phyloP scores from a whole-genome alignment of 2,797 vertebrate species.

The Darevskia nairensis region DNA sequence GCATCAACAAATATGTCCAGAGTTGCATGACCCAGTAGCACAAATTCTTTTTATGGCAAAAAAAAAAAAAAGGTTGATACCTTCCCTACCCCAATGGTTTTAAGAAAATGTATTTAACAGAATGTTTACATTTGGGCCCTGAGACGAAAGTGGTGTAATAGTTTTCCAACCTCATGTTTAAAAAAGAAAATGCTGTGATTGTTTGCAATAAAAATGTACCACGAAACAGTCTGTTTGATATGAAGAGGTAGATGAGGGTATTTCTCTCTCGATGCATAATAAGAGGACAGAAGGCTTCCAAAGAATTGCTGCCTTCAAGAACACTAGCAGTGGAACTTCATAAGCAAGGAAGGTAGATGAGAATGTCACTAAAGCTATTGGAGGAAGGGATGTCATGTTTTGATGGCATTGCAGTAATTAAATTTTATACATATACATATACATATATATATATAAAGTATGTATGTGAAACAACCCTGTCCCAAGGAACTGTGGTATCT shows the following conservation, averaged over 20 bases:
- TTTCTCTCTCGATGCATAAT: not conserved
- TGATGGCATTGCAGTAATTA: constrained; percentile 48
- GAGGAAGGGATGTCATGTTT: constrained; percentile 19
- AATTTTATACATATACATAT: not conserved
- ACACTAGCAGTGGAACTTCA: not conserved
- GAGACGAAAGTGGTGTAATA: constrained; percentile 44
- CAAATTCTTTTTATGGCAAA: constrained; percentile 57
- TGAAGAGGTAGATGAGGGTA: constrained; percentile 40
- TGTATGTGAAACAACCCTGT: constrained; percentile 52
- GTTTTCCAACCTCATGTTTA: constrained; percentile 27
- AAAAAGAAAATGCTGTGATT: constrained; percentile 49
- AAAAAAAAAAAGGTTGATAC: constrained; percentile 25
- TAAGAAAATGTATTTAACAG: constrained; percentile 45
- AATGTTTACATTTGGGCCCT: constrained; percentile 59
- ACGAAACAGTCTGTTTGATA: constrained; percentile 60
- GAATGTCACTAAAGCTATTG: constrained; percentile 5
- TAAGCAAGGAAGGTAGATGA: constrained; percentile 46
- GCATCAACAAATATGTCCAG: constrained; percentile 61
- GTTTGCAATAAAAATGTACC: constrained; percentile 59
- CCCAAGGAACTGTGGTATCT: constrained; percentile 55
- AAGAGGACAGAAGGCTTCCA: constrained; percentile 32
- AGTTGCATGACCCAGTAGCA: constrained; percentile 70
- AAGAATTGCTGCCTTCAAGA: constrained; percentile 25
- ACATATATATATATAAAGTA: constrained; percentile 26
- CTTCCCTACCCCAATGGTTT: constrained; percentile 44